A percentile compares a stretch with the other conserved stretches of the same genome.
Evolutionary conservation across 2,888 invertebrate genomes (phyloP).

Genomic region (Entomobrya proxima): DNA sequence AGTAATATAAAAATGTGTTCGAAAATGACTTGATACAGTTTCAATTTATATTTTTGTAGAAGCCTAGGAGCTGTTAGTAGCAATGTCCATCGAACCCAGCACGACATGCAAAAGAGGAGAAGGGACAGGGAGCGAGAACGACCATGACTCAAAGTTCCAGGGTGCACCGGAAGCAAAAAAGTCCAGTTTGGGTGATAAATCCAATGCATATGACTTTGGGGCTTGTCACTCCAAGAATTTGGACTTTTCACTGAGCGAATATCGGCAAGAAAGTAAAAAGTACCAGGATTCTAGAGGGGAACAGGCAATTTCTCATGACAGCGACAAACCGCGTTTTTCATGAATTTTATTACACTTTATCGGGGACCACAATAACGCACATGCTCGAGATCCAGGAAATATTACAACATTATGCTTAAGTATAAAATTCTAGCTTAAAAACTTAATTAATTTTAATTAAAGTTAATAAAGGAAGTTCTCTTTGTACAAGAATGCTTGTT

Average conservation of each 20-base stretch:
- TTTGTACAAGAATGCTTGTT: not conserved
- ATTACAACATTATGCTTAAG: too few species aligned
- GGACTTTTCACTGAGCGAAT: not conserved
- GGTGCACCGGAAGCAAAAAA: not conserved
- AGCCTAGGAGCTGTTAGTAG: too few species aligned
- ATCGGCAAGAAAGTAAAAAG: not conserved
- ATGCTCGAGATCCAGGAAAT: too few species aligned
- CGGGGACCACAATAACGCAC: too few species aligned
- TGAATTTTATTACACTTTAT: too few species aligned
- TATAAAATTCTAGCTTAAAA: too few species aligned
- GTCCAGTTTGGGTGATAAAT: not conserved
- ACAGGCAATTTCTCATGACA: too few species aligned
- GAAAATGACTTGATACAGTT: too few species aligned
- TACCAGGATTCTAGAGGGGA: not conserved
- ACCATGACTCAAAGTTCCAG: not conserved
- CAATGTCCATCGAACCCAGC: too few species aligned
- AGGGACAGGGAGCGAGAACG: not conserved
- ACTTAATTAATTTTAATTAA: too few species aligned
- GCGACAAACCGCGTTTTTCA: not conserved
- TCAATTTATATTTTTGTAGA: too few species aligned
- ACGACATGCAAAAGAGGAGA: not conserved
- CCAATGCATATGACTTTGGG: not conserved
- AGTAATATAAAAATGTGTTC: too few species aligned
- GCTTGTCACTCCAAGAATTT: not conserved
- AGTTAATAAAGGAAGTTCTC: not conserved